Base-by-base conservation (phyloP, 2,888 invertebrate species). In the Notodonta dromedarius region DNA sequence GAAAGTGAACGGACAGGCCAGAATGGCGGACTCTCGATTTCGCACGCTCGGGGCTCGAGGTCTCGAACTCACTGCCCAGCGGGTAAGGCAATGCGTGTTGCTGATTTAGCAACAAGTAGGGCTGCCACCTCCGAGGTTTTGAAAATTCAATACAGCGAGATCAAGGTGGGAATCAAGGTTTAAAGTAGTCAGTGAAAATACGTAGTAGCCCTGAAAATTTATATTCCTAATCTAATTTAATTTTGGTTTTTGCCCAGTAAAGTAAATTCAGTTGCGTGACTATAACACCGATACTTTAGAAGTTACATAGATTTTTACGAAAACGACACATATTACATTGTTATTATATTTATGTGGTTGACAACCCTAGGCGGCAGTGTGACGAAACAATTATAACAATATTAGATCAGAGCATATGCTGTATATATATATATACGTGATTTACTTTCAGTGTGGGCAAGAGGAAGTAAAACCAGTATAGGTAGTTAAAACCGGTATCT, bases 11-110 rank as follows among this genome's bases (percentile, higher is more conserved):
- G 85, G 79, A 24, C 70, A 72, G 61, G 76, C 70, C 71, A 73
- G 69, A 68, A 76, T 74, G 70, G 74, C 77, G 63, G 78, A 85
- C 84, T 84, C 85, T 86, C 86, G 85, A 86, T 89, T 88, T 89
- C 86, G 86, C 84, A 84, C 76, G 78, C 71, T 16, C 82, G 82
- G 81, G 81, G 78, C 71, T 24, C 82, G 82, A 82, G 82, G 82
- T 80, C 80, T 74, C 74, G 69, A 59, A 58, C 61, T 69, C 59
- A 63, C 68, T 60, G 59, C 61, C 70, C 59, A 63, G 63, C 66
- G 65, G 58, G 57, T 54, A 78, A 76, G 77, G 70, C 74, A 76
- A 60, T 66, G 75, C 75, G 70, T 69, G 71, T 70, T 67, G 62
- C 65, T 70, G 65, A 65, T 75, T 67, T 57, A 62, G 71, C 66